Percentiles rank a stretch among this genome's conserved stretches.
Conservation (phyloP, 2,888 invertebrate genomes). For the Pocota personata region DNA sequence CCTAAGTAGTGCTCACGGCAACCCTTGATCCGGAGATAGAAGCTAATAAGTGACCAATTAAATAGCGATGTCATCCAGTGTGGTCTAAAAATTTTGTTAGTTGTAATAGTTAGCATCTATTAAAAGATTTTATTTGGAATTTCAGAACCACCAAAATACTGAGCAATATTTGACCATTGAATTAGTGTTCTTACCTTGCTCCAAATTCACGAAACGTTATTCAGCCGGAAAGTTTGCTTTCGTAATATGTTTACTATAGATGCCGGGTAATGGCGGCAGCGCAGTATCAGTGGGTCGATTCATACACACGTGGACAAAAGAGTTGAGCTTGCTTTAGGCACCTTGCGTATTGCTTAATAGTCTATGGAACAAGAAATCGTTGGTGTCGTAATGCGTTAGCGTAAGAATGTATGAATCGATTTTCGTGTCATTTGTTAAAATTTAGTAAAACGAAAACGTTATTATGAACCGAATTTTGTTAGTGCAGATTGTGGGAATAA, state of each 20-base stretch:
- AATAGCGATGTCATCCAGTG: not conserved
- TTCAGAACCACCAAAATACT: not conserved
- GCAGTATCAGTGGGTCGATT: not conserved
- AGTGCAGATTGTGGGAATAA: too few species aligned
- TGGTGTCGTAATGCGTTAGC: too few species aligned
- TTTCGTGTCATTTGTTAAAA: too few species aligned
- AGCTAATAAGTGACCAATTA: not conserved
- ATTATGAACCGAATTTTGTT: too few species aligned
- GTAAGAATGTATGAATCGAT: too few species aligned
- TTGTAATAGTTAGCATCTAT: not conserved
- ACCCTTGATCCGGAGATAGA: slow-evolving; percentile 43
- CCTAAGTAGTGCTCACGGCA: not conserved
- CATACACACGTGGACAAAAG: not conserved
- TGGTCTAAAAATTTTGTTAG: not conserved
- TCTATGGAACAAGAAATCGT: not conserved
- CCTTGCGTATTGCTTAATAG: not conserved
- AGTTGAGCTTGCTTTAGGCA: not conserved
- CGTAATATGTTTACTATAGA: not conserved
- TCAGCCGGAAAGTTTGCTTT: slow-evolving; percentile 17
- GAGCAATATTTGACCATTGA: slow-evolving; percentile 35
- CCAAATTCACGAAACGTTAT: slow-evolving; percentile 26
- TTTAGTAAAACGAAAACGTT: not conserved
- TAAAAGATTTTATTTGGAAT: not conserved
- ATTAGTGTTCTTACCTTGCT: slow-evolving; percentile 45
- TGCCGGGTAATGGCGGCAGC: not conserved